Conservation (phyloP, 2,888 invertebrate species). For the Acronicta leporina region DNA sequence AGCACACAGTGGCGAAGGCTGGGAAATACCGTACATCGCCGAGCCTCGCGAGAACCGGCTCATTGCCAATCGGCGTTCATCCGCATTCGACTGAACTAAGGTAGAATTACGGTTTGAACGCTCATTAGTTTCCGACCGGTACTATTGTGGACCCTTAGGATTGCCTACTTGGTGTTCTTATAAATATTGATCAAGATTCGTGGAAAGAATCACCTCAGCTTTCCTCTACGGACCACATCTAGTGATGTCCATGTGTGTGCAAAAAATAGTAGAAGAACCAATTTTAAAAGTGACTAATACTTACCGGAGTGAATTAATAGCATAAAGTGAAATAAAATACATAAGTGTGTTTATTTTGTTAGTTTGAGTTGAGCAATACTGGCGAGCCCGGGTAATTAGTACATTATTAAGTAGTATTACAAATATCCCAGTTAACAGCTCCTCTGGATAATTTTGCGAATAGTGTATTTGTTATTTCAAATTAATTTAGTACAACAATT, state of each 20-base stretch:
- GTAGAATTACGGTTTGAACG: constrained; percentile 37
- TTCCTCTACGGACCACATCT: not conserved
- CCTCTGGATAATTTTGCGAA: too few species aligned
- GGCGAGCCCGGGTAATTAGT: too few species aligned
- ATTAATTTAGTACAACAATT: too few species aligned
- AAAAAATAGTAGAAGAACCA: not conserved
- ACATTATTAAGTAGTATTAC: too few species aligned
- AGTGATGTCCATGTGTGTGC: not conserved
- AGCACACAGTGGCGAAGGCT: constrained; percentile 14
- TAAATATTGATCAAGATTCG: constrained; percentile 2
- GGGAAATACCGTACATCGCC: constrained; percentile 5
- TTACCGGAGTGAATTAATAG: too few species aligned
- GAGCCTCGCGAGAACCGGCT: constrained; percentile 49
- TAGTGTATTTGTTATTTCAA: too few species aligned
- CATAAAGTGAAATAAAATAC: too few species aligned
- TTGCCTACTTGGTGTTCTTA: constrained; percentile 14
- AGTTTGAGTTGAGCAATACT: too few species aligned
- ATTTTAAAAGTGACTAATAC: too few species aligned
- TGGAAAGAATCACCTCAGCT: not conserved
- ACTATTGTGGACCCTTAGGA: constrained; percentile 37
- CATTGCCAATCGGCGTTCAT: constrained; percentile 52
- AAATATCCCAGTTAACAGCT: too few species aligned
- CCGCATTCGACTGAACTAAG: constrained; percentile 32
- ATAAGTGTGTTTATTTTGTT: too few species aligned
- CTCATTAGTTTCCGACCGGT: constrained; percentile 37